Percentiles rank a stretch among this genome's conserved stretches.
Evolutionary conservation across 2,797 vertebrate genomes (phyloP).

Genomic region (Sebastes matsubarae): DNA sequence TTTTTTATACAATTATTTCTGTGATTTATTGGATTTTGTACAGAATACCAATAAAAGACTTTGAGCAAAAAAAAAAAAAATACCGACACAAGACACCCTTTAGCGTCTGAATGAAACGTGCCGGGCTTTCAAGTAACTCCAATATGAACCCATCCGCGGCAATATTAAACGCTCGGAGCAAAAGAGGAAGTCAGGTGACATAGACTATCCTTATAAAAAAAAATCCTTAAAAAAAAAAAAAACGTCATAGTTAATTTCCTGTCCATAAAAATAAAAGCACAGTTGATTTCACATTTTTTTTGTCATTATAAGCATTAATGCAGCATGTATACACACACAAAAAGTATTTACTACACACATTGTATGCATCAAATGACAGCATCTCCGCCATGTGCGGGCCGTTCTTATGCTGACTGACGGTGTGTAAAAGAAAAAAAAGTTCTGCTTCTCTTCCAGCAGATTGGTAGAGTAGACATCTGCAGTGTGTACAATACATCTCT

Average conservation of each 20-base stretch:
- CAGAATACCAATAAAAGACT: no score
- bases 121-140: background rate
- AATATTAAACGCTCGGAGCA: background rate
- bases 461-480: slow-evolving; percentile 56
- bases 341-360: background rate
- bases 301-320: background rate
- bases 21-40: no score
- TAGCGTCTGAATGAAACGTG: background rate
- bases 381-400: background rate
- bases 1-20: no score
- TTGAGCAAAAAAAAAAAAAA: background rate
- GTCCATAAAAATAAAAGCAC: background rate
- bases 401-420: slow-evolving; percentile 15
- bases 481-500: slow-evolving; percentile 42
- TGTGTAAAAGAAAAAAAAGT: slow-evolving; percentile 1
- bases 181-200: background rate
- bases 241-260: background rate
- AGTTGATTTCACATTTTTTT: no score
- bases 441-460: slow-evolving; percentile 27
- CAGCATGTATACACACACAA: background rate
- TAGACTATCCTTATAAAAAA: background rate
- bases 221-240: no score
- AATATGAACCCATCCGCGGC: background rate
- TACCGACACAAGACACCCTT: background rate
- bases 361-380: background rate